A percentile compares a stretch with the other conserved stretches of the same genome.
Evolutionary conservation across 92 coral and sea anemone genomes (phyloP).

Genomic region (Palythoa grandiflora): DNA sequence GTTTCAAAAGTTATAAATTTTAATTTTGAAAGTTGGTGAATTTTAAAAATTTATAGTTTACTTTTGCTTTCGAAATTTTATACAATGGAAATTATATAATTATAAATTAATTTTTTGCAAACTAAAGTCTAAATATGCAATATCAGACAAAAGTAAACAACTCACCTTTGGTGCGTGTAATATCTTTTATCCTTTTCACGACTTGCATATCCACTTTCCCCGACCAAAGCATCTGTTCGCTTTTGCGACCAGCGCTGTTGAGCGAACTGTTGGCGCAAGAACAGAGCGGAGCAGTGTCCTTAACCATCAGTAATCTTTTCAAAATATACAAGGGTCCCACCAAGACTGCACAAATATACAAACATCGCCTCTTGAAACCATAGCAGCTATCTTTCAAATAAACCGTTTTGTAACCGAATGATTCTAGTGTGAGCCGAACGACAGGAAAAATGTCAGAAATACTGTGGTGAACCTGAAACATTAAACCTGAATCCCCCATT

Average conservation of each 20-base stretch:
- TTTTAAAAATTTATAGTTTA: not conserved
- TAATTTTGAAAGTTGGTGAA: no score
- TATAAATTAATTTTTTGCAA: no score
- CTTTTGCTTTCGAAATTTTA: not conserved
- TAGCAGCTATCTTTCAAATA: slow-evolving; percentile 75
- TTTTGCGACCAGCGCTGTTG: slow-evolving; percentile 9
- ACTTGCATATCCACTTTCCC: slow-evolving; percentile 79
- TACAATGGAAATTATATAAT: no score
- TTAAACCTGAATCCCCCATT: slow-evolving; percentile 70
- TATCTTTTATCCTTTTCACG: slow-evolving; percentile 81
- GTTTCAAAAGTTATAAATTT: no score
- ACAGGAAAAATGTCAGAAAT: slow-evolving; percentile 73
- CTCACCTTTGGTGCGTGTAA: slow-evolving; percentile 88
- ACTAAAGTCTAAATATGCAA: no score
- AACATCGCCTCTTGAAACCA: slow-evolving; percentile 62
- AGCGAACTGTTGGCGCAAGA: slow-evolving; percentile 7
- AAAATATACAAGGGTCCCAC: slow-evolving; percentile 76
- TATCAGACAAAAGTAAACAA: not conserved
- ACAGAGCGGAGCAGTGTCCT: slow-evolving; percentile 11
- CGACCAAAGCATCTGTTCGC: slow-evolving; percentile 70
- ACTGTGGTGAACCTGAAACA: slow-evolving; percentile 76
- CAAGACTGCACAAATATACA: slow-evolving; percentile 72
- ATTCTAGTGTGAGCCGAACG: slow-evolving; percentile 70
- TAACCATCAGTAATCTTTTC: slow-evolving; percentile 67
- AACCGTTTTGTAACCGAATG: slow-evolving; percentile 85